phyloP scores from a whole-genome alignment of 2,113 vertebrate genomes.

The Apaloderma vittatum region DNA sequence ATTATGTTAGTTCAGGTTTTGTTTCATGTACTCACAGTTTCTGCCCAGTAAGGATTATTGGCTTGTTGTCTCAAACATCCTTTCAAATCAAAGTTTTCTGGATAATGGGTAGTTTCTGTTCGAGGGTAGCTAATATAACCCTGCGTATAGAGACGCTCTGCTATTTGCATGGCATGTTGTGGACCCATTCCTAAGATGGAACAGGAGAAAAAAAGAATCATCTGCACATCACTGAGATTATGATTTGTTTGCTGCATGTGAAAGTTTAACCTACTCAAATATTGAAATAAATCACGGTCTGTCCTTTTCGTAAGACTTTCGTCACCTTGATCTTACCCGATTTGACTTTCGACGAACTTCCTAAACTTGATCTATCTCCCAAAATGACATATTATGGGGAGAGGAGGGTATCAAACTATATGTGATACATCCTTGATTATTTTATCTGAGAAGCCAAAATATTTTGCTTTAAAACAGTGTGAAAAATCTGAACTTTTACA shows the following conservation, averaged over 20 bases:
- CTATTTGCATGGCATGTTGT: constrained; percentile 96
- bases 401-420: not conserved
- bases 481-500: constrained; percentile 18
- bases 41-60: constrained; percentile 90
- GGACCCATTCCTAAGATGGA: constrained; percentile 90
- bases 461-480: not conserved
- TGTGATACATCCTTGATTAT: not conserved
- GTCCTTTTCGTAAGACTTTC: not conserved
- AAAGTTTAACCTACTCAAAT: not conserved
- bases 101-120: constrained; percentile 97
- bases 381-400: not conserved
- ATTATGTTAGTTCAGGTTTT: not conserved
- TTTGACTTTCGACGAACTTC: not conserved
- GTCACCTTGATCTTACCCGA: not conserved
- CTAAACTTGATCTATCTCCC: not conserved
- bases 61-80: constrained; percentile 89
- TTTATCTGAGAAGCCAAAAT: not conserved
- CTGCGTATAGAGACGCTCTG: constrained; percentile 95
- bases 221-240: not conserved
- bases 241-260: not conserved
- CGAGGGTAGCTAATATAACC: constrained; percentile 99
- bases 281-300: not conserved
- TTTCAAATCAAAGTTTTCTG: constrained; percentile 96
- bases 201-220: not conserved
- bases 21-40: constrained; percentile 82